Evolutionary conservation across 1,140 invertebrate genomes (phyloP).

Genomic region (Dendrolimus kikuchii): DNA sequence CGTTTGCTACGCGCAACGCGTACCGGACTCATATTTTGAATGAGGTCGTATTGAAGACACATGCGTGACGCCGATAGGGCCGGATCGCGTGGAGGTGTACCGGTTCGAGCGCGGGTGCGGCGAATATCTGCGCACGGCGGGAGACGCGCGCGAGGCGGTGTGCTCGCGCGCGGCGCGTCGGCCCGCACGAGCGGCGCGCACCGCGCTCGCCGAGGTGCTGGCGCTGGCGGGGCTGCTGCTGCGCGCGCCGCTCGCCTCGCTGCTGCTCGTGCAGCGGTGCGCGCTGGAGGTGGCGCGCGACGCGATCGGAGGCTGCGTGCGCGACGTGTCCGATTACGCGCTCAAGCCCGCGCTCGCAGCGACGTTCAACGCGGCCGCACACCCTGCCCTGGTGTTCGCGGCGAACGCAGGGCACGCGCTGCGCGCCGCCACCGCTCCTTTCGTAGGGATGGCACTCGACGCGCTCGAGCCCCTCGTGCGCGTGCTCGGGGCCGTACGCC

Average conservation of each 20-base stretch:
- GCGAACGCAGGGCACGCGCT: neutral
- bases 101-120: constrained; percentile 1
- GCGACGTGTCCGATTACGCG: constrained; percentile 1
- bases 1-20: neutral
- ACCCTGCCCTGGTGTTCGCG: neutral
- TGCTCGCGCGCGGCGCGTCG: constrained; percentile 7
- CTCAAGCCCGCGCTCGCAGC: neutral
- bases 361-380: constrained; percentile 1
- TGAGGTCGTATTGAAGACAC: neutral
- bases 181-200: constrained; percentile 7
- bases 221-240: neutral
- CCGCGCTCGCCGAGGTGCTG: constrained; percentile 5
- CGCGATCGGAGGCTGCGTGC: neutral
- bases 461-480: constrained; percentile 26
- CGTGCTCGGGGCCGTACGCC: constrained; percentile 24
- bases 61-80: neutral
- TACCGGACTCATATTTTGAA: neutral
- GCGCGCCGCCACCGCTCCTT: neutral
- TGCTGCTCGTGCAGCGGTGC: neutral
- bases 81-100: neutral
- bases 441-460: constrained; percentile 15
- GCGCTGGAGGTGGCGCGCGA: neutral
- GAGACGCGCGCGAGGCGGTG: neutral
- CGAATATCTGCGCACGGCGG: constrained; percentile 1
- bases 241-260: neutral